Evolutionary conservation across 2,888 invertebrate genomes (phyloP), one percentile per base, ranked within the genome.

Genomic region (Erebia aethiops): DNA sequence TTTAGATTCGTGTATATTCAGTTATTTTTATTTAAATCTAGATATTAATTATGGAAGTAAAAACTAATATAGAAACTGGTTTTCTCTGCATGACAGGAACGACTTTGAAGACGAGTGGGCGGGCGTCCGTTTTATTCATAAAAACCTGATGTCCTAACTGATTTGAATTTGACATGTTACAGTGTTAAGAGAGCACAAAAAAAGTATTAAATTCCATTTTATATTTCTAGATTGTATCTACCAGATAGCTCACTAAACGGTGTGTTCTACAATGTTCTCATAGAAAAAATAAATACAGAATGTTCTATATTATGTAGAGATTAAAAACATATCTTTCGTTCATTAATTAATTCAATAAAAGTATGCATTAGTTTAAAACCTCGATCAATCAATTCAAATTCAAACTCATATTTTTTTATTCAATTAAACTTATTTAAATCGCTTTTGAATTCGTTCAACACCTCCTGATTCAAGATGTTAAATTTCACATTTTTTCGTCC

Each of bases 91-190:
- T 43, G 65, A 51, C 70, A 63, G 62, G 16, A 57, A 63, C 66
- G 13, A 67, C 70, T 70, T 70, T 64, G 49, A 41, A 18, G 63
- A 46, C 26, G 60, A 60, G 72, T 71, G 21, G 72, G 70, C 64
- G 70, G 67, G 14, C 7, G 52, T 52, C 41, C 52, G 72, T 52
- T 67, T 58, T 56, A 43, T 54, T 26, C 35, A 70, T 57, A 67
- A 67, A 72, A 64, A 51, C 21, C n/a, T 21, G 46, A 63, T 51
- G 35, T 35, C 52, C 64, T 52, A 64, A 54, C 46, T 60, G 35
- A 56, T 70, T 60, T 64, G 57, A 51, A 13, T 70, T 72, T 65
- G 67, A 64, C 62, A 67, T 63, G 43, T 62, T 43, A 9, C 10
- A 46, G 21, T 49, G 21, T 62, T 46, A 62, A 46, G 18, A 18